Percentiles rank a stretch among this genome's conserved stretches.
Conservation (phyloP, 2,888 invertebrate species). For the Epistrophe grossulariae region DNA sequence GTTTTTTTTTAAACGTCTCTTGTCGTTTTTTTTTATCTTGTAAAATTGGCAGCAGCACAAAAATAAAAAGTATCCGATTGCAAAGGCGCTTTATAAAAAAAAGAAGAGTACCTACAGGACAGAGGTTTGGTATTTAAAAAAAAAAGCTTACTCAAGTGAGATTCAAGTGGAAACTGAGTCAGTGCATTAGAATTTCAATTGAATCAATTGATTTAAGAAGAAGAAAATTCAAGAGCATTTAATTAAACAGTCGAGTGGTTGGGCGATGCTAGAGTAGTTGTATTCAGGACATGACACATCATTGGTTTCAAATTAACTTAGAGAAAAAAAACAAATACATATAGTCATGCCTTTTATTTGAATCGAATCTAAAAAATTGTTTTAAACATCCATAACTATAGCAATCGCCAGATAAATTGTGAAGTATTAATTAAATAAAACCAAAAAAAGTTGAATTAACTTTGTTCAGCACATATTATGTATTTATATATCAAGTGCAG, state of each 20-base stretch:
- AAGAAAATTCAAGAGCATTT: slow-evolving; percentile 19
- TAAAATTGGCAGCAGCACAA: slow-evolving; percentile 60
- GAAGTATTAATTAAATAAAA: no score
- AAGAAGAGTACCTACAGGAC: background rate
- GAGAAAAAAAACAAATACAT: background rate
- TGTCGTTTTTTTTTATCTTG: slow-evolving; percentile 15
- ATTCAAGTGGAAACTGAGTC: slow-evolving; percentile 48
- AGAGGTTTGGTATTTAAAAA: slow-evolving; percentile 2
- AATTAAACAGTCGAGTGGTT: slow-evolving; percentile 14
- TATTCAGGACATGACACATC: slow-evolving; percentile 19
- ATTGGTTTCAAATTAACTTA: background rate
- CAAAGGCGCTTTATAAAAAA: slow-evolving; percentile 48
- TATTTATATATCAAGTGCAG: no score
- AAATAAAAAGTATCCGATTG: slow-evolving; percentile 54
- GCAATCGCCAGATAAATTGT: no score
- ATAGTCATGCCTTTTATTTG: background rate
- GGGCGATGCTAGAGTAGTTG: background rate
- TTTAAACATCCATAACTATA: no score
- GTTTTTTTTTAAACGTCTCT: slow-evolving; percentile 7
- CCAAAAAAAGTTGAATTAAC: no score
- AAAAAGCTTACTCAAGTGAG: slow-evolving; percentile 36
- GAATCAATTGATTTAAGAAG: slow-evolving; percentile 22
- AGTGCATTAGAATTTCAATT: slow-evolving; percentile 56
- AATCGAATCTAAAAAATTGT: background rate
- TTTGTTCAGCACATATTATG: no score